These are phyloP conservation scores for Asobara japonica DNA, from an alignment of 1,140 invertebrate genomes.

Conservation along the genomic window DNA sequence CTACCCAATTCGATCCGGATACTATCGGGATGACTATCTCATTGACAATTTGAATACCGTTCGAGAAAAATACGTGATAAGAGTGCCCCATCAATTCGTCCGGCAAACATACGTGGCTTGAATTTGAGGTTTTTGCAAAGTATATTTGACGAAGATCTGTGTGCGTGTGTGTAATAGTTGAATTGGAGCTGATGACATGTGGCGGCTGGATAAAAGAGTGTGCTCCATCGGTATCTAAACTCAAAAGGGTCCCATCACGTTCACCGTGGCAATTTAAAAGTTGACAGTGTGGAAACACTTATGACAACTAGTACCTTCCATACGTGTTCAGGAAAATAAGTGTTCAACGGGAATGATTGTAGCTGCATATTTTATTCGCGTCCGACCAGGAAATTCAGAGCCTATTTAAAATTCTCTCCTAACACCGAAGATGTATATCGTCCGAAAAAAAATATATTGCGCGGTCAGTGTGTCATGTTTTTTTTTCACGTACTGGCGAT, in stretches of 20 bases:
- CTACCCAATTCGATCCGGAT: background rate
- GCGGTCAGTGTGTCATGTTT: background rate
- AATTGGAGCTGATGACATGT: background rate
- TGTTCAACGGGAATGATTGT: background rate
- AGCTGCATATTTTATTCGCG: constrained; percentile 1
- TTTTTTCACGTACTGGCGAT: background rate
- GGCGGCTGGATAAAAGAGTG: background rate
- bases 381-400: background rate
- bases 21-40: background rate
- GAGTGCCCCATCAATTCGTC: background rate
- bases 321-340: background rate
- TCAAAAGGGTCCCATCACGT: background rate
- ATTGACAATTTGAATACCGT: background rate
- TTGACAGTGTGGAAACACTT: background rate
- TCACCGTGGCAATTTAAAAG: background rate
- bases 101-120: background rate
- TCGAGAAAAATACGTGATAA: background rate
- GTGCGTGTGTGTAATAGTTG: background rate
- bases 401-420: background rate
- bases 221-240: background rate
- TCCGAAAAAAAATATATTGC: background rate
- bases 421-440: background rate
- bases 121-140: background rate
- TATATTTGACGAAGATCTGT: background rate
- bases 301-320: background rate